phyloP scores from a whole-genome alignment of 2,888 invertebrate species.

The Nemapogon koenigi region DNA sequence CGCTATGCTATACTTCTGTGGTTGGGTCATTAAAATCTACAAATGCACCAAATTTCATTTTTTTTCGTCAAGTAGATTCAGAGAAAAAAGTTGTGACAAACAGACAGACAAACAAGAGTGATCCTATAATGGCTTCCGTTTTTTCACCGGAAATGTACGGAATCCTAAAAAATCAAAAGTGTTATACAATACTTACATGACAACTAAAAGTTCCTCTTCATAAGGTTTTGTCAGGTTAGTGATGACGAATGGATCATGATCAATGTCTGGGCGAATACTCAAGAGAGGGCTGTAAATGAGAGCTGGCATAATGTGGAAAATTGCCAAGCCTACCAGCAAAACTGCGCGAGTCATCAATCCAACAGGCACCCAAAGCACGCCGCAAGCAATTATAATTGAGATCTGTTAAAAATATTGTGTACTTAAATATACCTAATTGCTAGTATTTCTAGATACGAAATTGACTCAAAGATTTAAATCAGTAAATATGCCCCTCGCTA shows the following conservation, averaged over 20 bases:
- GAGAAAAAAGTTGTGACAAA: no score
- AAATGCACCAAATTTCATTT: no score
- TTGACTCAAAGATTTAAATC: no score
- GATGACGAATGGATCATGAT: constrained; percentile 1
- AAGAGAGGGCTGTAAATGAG: constrained; percentile 31
- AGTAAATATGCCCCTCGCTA: no score
- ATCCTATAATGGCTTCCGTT: no score
- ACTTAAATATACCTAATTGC: neutral
- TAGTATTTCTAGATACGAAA: no score
- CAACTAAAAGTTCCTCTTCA: constrained; percentile 30
- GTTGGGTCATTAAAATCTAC: no score
- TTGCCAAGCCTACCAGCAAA: constrained; percentile 30
- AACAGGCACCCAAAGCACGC: constrained; percentile 45
- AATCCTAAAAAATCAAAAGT: no score
- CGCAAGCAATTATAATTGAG: constrained; percentile 26
- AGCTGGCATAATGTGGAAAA: constrained; percentile 35
- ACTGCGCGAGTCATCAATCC: constrained; percentile 31
- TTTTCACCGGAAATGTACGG: no score
- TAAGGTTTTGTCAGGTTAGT: constrained; percentile 30
- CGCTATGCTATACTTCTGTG: no score
- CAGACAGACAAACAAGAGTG: no score
- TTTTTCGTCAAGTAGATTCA: no score
- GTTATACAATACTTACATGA: constrained; percentile 4
- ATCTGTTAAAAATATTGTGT: neutral
- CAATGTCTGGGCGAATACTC: neutral